These are phyloP conservation scores for Troilus luridus DNA, from an alignment of 2,888 invertebrate genomes.

Conservation along the genomic window DNA sequence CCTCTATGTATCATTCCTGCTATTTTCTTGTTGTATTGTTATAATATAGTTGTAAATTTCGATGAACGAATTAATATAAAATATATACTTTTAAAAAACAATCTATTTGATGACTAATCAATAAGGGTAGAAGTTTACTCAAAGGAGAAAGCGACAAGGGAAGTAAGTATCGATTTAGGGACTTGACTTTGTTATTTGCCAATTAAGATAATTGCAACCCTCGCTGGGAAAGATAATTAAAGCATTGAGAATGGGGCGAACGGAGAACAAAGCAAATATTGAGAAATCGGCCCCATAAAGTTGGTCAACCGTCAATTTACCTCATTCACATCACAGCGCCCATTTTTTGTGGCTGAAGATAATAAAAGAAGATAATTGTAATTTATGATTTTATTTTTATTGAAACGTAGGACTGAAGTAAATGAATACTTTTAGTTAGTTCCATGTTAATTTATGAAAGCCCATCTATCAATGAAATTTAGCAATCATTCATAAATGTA, in stretches of 20 bases:
- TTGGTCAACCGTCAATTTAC: conserved; percentile 39
- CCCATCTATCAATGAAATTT: too few relatives aligned
- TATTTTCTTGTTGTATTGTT: too few relatives aligned
- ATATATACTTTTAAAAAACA: not conserved
- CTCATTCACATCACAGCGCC: conserved; percentile 34
- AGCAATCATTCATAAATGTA: too few relatives aligned
- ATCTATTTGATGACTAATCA: not conserved
- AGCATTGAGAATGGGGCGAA: conserved; percentile 20
- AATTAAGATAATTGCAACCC: conserved; percentile 23
- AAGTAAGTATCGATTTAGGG: not conserved
- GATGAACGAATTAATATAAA: too few relatives aligned
- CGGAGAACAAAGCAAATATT: conserved; percentile 35
- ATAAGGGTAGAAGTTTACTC: not conserved
- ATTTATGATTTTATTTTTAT: not conserved
- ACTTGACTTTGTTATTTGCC: not conserved
- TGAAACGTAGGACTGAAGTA: not conserved
- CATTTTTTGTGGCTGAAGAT: not conserved
- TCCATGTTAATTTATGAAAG: too few relatives aligned
- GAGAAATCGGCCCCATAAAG: conserved; percentile 24
- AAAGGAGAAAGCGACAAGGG: conserved; percentile 9
- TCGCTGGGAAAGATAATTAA: conserved; percentile 41
- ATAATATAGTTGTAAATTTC: too few relatives aligned
- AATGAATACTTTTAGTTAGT: too few relatives aligned
- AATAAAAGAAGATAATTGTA: not conserved
- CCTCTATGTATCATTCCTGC: too few relatives aligned